phyloP scores from a whole-genome alignment of 2,113 vertebrate species.

The Notothenia rossii region DNA sequence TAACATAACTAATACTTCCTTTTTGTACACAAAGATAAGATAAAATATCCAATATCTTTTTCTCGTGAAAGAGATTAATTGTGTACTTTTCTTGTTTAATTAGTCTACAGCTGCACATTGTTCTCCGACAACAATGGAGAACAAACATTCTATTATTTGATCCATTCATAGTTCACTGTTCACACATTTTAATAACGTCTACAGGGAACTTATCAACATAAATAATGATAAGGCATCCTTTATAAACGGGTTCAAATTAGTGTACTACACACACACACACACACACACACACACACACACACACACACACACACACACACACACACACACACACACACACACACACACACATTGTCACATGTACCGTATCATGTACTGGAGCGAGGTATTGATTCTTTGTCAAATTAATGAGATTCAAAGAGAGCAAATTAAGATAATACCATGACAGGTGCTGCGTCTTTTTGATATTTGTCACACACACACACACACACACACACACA shows the following conservation, averaged over 20 bases:
- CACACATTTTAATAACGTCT: constrained; percentile 16
- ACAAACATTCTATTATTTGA: not conserved
- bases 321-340: too few relatives aligned
- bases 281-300: too few relatives aligned
- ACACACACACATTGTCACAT: not conserved
- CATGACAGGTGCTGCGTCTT: constrained; percentile 26
- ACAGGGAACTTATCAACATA: constrained; percentile 12
- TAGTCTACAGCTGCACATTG: not conserved
- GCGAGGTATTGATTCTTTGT: constrained; percentile 31
- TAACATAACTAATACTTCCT: too few relatives aligned
- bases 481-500: too few relatives aligned
- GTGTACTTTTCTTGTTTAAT: not conserved
- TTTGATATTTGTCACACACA: constrained; percentile 39
- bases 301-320: too few relatives aligned
- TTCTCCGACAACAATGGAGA: not conserved
- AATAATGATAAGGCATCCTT: not conserved
- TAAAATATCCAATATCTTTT: not conserved
- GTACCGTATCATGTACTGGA: not conserved
- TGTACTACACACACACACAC: not conserved
- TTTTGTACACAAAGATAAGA: too few relatives aligned
- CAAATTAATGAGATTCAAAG: constrained; percentile 41
- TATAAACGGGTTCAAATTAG: not conserved
- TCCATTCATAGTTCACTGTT: not conserved
- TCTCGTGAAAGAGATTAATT: not conserved
- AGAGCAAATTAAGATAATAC: constrained; percentile 21